Base-by-base conservation (phyloP, 2,113 vertebrate species). In the Pelecanoides urinatrix region DNA sequence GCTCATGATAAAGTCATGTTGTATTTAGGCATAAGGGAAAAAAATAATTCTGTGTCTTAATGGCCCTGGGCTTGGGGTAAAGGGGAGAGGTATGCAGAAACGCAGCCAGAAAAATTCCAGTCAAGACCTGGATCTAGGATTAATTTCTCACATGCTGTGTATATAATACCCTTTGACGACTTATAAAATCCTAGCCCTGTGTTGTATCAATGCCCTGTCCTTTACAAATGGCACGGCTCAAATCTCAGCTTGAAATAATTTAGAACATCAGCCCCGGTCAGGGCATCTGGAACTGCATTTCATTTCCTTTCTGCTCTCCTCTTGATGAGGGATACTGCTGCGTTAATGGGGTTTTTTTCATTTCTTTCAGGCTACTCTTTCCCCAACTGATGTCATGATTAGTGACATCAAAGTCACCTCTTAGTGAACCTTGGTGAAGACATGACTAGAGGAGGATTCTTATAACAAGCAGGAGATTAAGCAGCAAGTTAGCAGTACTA, bases 241-340 rank as follows among this genome's bases (percentile, higher is more conserved):
- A 58, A 72, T 49, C 84, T 90, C 87, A 76, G 67, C 74, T 94
- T 92, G 94, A 95, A 94, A 85, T 95, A 88, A 92, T 87, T 95
- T 79, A 90, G 38, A 88, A 25, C 34, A 65, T 55, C 71, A 77
- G 20, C 62, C 38, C 58, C 62, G 66, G 84, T 85, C 89, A 91
- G 77, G 77, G 83, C 50, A 67, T 88, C 55, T 97, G 90, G 85
- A 95, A n/a, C 40, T 56, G 77, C 77, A 73, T 94, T 96, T 92
- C 63, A 58, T 86, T 89, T 91, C 63, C 63, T 87, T 91, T 84
- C 58, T 63, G 40, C 94, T 80, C n/a, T 32, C 29, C 15, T 63
- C 73, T 92, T 93, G 77, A 86, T 93, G 85, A 92, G 62, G 66
- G 82, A 83, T 56, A 50, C 76, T 90, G 95, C 88, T 92, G 79